Conservation (phyloP, 2,888 invertebrate species). For the Ectropis crepuscularia region DNA sequence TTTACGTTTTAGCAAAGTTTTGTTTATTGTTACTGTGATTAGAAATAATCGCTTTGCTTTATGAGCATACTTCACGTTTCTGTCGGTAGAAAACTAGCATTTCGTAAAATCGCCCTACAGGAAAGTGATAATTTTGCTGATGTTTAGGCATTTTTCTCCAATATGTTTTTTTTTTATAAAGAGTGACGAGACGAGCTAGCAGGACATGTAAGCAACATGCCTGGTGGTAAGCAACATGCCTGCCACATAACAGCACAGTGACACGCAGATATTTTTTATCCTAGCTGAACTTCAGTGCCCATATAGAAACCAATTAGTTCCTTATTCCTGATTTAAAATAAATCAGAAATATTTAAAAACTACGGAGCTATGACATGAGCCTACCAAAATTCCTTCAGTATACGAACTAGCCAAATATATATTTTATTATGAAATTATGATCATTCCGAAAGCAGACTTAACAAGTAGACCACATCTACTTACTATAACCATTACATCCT, state of each 20-base stretch:
- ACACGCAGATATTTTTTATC: too few relatives aligned
- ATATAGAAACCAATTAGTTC: slow-evolving; percentile 28
- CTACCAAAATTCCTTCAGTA: slow-evolving; percentile 32
- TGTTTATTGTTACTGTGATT: slow-evolving; percentile 31
- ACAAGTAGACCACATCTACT: too few relatives aligned
- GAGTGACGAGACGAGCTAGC: too few relatives aligned
- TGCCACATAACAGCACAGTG: too few relatives aligned
- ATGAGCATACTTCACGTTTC: slow-evolving; percentile 23
- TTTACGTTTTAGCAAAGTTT: slow-evolving; percentile 30
- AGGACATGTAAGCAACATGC: too few relatives aligned
- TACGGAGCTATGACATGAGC: slow-evolving; percentile 24
- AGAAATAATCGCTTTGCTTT: slow-evolving; percentile 17
- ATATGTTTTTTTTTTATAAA: slow-evolving; percentile 30
- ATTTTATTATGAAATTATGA: too few relatives aligned
- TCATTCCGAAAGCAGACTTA: too few relatives aligned
- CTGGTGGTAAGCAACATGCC: too few relatives aligned
- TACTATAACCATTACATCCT: too few relatives aligned
- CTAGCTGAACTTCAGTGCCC: too few relatives aligned
- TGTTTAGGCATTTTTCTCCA: slow-evolving; percentile 11
- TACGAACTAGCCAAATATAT: slow-evolving; percentile 23
- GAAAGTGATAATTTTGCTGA: slow-evolving; percentile 25
- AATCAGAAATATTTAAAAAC: slow-evolving; percentile 27
- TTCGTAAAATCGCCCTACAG: slow-evolving; percentile 21
- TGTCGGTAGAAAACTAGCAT: slow-evolving; percentile 23
- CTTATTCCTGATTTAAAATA: slow-evolving; percentile 22